phyloP scores from a whole-genome alignment of 2,797 vertebrate genomes.

The Taeniopygia guttata region DNA sequence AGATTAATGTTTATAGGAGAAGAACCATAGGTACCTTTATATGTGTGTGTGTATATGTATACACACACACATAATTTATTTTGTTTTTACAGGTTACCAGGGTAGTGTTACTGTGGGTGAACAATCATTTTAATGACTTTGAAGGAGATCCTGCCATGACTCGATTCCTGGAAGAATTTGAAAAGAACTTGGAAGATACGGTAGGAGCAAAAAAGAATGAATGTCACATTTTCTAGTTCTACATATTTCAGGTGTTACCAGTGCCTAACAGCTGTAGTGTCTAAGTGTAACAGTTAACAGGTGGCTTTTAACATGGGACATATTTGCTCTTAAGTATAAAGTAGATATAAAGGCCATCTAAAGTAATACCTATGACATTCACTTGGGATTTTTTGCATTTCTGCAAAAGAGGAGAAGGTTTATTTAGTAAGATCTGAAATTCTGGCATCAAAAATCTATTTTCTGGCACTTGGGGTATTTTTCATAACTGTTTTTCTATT shows the following conservation, averaged over 20 bases:
- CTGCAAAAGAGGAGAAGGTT: neutral
- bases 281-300: neutral
- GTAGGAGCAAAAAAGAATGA: conserved; percentile 72
- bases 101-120: conserved; percentile 95
- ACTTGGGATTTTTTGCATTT: neutral
- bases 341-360: neutral
- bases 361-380: neutral
- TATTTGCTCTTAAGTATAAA: neutral
- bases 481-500: neutral
- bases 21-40: neutral
- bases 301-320: neutral
- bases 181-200: conserved; percentile 87
- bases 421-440: neutral
- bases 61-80: neutral
- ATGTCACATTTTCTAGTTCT: neutral
- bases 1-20: neutral
- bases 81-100: conserved; percentile 85
- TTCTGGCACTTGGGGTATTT: neutral
- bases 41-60: fast-evolving
- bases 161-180: conserved; percentile 93
- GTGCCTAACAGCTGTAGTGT: neutral
- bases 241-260: neutral
- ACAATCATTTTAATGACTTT: conserved; percentile 99
- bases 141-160: conserved; percentile 96
- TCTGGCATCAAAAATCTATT: neutral